A percentile compares a stretch with the other conserved stretches of the same genome.
These are phyloP conservation scores for Phytoseiulus persimilis DNA, from an alignment of 2,888 invertebrate species.

Conservation along the genomic window DNA sequence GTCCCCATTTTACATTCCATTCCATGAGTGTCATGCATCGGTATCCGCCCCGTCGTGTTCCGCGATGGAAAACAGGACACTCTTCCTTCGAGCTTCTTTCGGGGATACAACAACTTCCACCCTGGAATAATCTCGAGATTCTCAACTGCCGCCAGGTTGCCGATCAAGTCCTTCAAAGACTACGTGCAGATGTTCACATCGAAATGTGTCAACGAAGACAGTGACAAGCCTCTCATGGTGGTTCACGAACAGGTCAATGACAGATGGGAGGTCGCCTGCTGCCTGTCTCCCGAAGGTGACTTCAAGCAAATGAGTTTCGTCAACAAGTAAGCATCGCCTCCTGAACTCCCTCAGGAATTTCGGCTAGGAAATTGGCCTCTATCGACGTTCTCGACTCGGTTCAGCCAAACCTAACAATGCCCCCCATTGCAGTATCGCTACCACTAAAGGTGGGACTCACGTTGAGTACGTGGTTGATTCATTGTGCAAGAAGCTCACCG, in stretches of 20 bases:
- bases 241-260: slow-evolving; percentile 72
- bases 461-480: slow-evolving; percentile 87
- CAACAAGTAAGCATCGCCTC: slow-evolving; percentile 54
- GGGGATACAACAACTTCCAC: too few relatives aligned
- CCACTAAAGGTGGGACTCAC: slow-evolving; percentile 73
- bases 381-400: not conserved
- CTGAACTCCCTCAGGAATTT: not conserved
- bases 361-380: not conserved
- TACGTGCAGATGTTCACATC: slow-evolving; percentile 79
- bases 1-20: too few relatives aligned
- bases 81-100: too few relatives aligned
- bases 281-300: slow-evolving; percentile 69
- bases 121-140: too few relatives aligned
- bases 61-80: too few relatives aligned
- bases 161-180: slow-evolving; percentile 79
- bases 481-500: slow-evolving; percentile 76
- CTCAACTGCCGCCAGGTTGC: not conserved
- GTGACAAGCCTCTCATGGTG: slow-evolving; percentile 72
- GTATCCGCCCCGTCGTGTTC: too few relatives aligned
- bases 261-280: slow-evolving; percentile 91
- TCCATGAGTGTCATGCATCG: too few relatives aligned
- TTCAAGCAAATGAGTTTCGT: slow-evolving; percentile 98
- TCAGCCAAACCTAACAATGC: too few relatives aligned
- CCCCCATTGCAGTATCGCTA: slow-evolving; percentile 48
- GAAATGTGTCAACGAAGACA: slow-evolving; percentile 70